A percentile compares a stretch with the other conserved stretches of the same genome.
These are phyloP conservation scores for Eulacestoma nigropectus DNA, from an alignment of 2,113 vertebrate genomes.

Conservation along the genomic window DNA sequence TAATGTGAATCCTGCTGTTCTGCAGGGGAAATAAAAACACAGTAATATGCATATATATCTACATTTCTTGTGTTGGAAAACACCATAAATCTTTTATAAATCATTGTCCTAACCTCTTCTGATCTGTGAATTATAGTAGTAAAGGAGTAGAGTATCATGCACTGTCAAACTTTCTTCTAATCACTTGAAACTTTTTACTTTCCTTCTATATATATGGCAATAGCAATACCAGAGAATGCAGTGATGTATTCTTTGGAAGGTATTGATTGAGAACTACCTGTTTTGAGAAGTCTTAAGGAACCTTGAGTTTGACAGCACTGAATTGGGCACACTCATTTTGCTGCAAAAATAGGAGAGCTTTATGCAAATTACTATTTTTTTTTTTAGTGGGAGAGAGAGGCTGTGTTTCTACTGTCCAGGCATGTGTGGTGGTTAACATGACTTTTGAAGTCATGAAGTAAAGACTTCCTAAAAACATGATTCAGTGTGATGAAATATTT, in stretches of 20 bases:
- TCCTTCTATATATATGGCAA: background rate
- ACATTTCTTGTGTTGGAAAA: background rate
- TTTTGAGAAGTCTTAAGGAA: background rate
- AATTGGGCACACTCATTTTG: background rate
- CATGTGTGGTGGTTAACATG: background rate
- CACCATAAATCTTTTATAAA: background rate
- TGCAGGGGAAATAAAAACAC: background rate
- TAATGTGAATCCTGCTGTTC: background rate
- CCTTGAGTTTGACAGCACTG: background rate
- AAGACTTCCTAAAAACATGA: background rate
- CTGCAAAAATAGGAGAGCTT: background rate
- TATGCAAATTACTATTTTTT: background rate
- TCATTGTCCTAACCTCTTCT: background rate
- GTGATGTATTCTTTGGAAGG: background rate
- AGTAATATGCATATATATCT: background rate
- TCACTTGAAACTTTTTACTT: background rate
- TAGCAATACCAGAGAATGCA: background rate
- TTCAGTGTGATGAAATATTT: background rate
- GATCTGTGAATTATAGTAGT: background rate
- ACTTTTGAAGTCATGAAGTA: background rate
- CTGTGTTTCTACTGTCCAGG: background rate
- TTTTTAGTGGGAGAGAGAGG: background rate
- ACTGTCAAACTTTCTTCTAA: background rate
- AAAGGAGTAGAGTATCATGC: background rate
- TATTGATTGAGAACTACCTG: background rate